Evolutionary conservation across 2,888 invertebrate species (phyloP), one percentile per base, ranked within the genome.

Genomic region (Xiphydria camelus): DNA sequence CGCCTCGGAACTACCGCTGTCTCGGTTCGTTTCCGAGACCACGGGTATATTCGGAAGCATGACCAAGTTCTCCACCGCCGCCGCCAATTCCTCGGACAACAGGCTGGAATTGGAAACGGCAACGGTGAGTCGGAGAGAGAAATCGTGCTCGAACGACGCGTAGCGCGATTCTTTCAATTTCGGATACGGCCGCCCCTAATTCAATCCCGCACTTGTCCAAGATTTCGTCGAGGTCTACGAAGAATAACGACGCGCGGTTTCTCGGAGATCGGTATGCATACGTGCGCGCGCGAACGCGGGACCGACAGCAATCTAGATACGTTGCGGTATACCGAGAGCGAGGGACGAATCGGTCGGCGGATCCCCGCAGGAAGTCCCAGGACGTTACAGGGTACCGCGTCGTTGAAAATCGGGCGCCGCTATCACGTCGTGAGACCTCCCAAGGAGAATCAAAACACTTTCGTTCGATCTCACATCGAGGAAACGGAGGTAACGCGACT

Each of bases 31-130:
- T 41, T 71, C 68, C 33, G 68, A 60, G 48, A 63, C 61, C 47
- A 75, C 70, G 43, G 69, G 62, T 42, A 73, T 68, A 40, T 64
- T 71, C 2, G 76, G 76, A 23, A 78, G 61, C 53, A 81, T 79
- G 7, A 80, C 79, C 29, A 83, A 70, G 41, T 81, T 81, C 60
- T 82, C 81, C 14, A 82, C 82, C 17, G 82, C 82, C 1, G 82
- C 82, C 26, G 81, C 82, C 40, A 82, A 66, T 68, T 82, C 82
- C 46, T 81, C 78, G 12, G 77, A 76, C 29, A 78, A 62, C 55
- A 68, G 45, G 50, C 73, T 74, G 54, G 17, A 57, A 21, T 20
- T 17, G 23, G 25, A 14, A 37, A n/a, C n/a, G n/a, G n/a, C n/a
- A n/a, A n/a, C n/a, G n/a, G n/a, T n/a, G n/a, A n/a, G n/a, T n/a